phyloP scores from a whole-genome alignment of 2,888 invertebrate species.

The Eurois occulta region DNA sequence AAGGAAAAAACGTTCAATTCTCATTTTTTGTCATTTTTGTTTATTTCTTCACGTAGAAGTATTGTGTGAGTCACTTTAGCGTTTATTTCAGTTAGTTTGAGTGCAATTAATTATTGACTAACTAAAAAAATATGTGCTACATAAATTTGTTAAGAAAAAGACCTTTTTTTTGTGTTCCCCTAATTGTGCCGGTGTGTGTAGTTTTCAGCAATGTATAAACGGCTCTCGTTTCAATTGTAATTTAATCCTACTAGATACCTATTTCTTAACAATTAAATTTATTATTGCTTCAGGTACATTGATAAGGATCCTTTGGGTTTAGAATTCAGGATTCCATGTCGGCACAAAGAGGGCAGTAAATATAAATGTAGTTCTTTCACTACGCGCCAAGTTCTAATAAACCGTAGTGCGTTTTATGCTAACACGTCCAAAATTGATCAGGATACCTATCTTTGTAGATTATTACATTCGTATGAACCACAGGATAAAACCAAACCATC shows the following conservation, averaged over 20 bases:
- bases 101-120: too few species aligned
- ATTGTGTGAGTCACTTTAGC: too few species aligned
- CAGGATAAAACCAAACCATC: constrained; percentile 48
- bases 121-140: too few species aligned
- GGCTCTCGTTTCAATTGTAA: constrained; percentile 46
- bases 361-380: constrained; percentile 45
- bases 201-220: constrained; percentile 48
- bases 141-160: too few species aligned
- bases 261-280: constrained; percentile 48
- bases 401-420: constrained; percentile 36
- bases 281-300: constrained; percentile 45
- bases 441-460: constrained; percentile 37
- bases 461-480: constrained; percentile 45
- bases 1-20: too few species aligned
- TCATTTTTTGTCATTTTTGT: too few species aligned
- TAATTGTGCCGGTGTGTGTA: too few species aligned
- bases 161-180: too few species aligned
- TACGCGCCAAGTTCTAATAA: constrained; percentile 38
- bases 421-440: constrained; percentile 37
- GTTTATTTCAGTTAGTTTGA: too few species aligned
- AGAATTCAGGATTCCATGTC: constrained; percentile 36
- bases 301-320: constrained; percentile 43
- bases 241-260: constrained; percentile 48
- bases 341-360: constrained; percentile 44
- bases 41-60: too few species aligned